Evolutionary conservation across 2,113 vertebrate genomes (phyloP).

Genomic region (mouse (Mus musculus)): DNA sequence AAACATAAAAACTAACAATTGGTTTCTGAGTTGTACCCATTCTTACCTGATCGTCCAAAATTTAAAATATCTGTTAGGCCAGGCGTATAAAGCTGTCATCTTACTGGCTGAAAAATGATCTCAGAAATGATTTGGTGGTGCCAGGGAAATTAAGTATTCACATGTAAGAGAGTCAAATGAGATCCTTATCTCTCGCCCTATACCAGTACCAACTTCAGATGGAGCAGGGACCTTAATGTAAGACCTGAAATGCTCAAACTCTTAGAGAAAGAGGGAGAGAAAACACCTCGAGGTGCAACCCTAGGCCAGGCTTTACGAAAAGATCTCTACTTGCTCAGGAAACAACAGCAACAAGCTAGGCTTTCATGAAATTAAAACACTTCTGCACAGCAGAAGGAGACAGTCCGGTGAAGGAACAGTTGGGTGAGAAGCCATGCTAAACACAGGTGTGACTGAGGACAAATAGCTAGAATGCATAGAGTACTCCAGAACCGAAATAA

Average conservation of each 20-base stretch:
- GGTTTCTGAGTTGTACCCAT: not conserved
- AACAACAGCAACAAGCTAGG: not conserved
- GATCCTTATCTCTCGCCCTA: not conserved
- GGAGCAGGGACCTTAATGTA: not conserved
- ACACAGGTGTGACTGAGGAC: not conserved
- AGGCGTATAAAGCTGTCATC: not conserved
- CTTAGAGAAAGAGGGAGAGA: not conserved
- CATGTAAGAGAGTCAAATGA: not conserved
- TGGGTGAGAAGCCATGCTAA: not conserved
- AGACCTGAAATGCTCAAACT: not conserved
- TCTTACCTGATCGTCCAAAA: not conserved
- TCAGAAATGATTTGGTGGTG: not conserved
- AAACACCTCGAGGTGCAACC: not conserved
- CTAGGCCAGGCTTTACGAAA: not conserved
- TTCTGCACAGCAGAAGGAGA: not conserved
- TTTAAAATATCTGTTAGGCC: not conserved
- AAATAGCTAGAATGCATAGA: not conserved
- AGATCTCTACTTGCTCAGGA: not conserved
- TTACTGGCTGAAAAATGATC: conserved; percentile 15
- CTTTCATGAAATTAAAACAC: too few species aligned
- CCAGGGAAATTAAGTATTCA: not conserved
- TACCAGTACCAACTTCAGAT: not conserved
- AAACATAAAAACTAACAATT: not conserved
- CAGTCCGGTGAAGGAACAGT: not conserved
- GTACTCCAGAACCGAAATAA: not conserved